phyloP scores from a whole-genome alignment of 2,797 vertebrate species.

The Anas capensis region DNA sequence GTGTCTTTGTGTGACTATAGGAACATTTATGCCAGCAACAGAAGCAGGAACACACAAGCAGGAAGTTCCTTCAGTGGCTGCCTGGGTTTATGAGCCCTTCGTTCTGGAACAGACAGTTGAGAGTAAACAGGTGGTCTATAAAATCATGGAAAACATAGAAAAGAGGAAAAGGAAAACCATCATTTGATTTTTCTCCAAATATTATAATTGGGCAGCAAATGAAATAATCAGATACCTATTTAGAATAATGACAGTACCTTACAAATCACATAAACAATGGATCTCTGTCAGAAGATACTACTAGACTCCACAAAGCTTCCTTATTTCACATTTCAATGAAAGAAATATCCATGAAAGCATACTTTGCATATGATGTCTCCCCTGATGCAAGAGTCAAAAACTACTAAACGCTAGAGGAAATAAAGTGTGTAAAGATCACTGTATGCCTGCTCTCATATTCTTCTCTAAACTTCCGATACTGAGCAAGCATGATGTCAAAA shows the following conservation, averaged over 20 bases:
- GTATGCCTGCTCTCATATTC: no score
- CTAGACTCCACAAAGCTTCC: neutral
- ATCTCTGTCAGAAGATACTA: neutral
- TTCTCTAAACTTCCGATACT: no score
- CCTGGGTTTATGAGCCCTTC: neutral
- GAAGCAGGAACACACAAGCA: neutral
- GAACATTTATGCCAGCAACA: neutral
- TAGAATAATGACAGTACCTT: neutral
- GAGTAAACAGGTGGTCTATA: neutral
- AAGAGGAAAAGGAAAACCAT: neutral
- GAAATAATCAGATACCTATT: neutral
- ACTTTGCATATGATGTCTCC: neutral
- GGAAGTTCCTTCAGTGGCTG: neutral
- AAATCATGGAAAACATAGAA: neutral
- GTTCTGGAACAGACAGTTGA: neutral
- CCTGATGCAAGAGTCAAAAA: neutral
- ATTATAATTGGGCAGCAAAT: neutral
- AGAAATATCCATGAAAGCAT: neutral
- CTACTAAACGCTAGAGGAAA: neutral
- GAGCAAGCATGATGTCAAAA: neutral
- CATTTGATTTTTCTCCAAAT: neutral
- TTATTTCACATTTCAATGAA: neutral
- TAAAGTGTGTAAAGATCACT: no score
- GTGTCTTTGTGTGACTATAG: neutral
- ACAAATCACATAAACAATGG: no score